Conservation (phyloP, 1,140 invertebrate species). For the Caenorhabditis inopinata region DNA sequence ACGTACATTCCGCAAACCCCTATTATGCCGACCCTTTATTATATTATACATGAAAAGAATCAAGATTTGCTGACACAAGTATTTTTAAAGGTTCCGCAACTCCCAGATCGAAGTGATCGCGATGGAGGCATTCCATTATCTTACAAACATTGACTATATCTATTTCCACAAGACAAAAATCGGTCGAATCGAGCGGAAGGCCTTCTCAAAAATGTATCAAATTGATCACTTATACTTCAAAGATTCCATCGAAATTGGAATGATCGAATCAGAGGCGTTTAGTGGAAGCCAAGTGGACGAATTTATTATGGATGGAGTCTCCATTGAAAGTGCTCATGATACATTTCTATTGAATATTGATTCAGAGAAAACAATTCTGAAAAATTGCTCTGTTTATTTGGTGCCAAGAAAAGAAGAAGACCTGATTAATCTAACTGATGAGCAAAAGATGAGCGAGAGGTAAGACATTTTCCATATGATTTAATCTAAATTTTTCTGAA, state of each 20-base stretch:
- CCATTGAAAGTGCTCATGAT: background rate
- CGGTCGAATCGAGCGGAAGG: background rate
- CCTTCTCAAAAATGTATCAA: constrained; percentile 22
- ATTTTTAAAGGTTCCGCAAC: background rate
- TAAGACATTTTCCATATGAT: background rate
- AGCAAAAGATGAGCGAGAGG: background rate
- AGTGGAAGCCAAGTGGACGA: background rate
- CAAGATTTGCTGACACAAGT: too few species aligned
- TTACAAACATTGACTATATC: constrained; percentile 10
- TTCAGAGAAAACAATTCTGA: background rate
- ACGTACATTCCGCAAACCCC: too few species aligned
- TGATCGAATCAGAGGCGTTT: constrained; percentile 14
- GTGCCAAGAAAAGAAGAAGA: background rate
- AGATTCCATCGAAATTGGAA: background rate
- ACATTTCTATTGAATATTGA: background rate
- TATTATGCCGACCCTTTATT: too few species aligned
- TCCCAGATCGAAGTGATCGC: background rate
- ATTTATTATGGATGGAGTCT: background rate
- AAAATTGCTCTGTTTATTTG: background rate
- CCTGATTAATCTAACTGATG: background rate
- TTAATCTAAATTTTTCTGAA: too few species aligned
- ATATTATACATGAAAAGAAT: too few species aligned
- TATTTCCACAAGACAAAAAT: constrained; percentile 17
- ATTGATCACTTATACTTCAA: constrained; percentile 7
- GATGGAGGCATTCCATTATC: constrained; percentile 13